Conservation (phyloP, 2,888 invertebrate species). For the Trileptium ribeirensis region DNA sequence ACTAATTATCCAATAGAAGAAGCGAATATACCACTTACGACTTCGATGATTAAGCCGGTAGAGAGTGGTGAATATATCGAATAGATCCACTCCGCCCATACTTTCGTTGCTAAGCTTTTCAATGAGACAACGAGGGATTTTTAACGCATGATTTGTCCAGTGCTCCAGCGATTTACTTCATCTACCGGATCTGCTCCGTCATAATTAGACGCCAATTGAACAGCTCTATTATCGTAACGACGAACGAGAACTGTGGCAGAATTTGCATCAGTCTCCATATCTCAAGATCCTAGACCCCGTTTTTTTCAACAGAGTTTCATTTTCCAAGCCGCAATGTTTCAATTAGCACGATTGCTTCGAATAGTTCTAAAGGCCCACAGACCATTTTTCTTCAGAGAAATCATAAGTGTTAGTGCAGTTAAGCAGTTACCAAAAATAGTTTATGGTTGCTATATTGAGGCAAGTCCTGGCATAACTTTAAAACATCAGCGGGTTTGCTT, state of each 20-base stretch:
- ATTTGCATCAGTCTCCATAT: not conserved
- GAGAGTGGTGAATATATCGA: not conserved
- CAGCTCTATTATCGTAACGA: not conserved
- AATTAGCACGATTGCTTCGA: too few relatives aligned
- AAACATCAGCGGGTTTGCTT: too few relatives aligned
- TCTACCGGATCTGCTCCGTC: not conserved
- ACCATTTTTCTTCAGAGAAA: too few relatives aligned
- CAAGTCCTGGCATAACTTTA: too few relatives aligned
- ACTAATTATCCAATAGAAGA: conserved; percentile 5
- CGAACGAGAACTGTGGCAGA: not conserved
- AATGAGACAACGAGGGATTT: not conserved
- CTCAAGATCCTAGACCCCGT: not conserved
- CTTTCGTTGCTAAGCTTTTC: not conserved
- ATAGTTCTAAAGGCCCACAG: too few relatives aligned
- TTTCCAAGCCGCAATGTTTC: too few relatives aligned
- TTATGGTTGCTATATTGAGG: too few relatives aligned
- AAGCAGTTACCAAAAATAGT: too few relatives aligned
- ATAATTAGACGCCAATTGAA: conserved; percentile 4
- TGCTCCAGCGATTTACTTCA: not conserved
- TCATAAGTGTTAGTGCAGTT: too few relatives aligned
- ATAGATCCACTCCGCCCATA: too few relatives aligned
- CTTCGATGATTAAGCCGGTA: not conserved
- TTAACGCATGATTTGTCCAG: not conserved
- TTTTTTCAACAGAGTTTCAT: too few relatives aligned
- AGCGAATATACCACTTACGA: not conserved